Percentiles rank a stretch among this genome's conserved stretches.
Evolutionary conservation across 1,140 invertebrate genomes (phyloP).

Genomic region (Mamestra configurata): DNA sequence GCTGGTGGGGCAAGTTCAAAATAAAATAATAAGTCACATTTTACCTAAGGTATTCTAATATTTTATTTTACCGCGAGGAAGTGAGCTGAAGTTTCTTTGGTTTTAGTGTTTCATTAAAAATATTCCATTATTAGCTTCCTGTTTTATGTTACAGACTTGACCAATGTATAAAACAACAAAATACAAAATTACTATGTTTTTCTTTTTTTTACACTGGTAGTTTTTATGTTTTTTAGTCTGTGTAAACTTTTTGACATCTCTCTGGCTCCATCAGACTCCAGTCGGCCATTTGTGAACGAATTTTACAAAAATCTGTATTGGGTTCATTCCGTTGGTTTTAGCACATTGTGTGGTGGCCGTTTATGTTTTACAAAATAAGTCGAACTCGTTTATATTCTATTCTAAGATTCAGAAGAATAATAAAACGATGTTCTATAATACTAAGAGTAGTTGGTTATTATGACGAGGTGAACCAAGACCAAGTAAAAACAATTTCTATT

Average conservation of each 20-base stretch:
- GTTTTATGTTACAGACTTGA: neutral
- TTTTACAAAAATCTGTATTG: slow-evolving; percentile 58
- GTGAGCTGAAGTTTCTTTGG: neutral
- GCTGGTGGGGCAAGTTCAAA: neutral
- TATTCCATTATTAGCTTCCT: neutral
- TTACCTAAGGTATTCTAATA: neutral
- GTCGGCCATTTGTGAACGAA: slow-evolving; percentile 78
- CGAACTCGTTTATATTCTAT: slow-evolving; percentile 54
- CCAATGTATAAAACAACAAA: no score
- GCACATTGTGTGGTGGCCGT: slow-evolving; percentile 39
- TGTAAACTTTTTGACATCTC: slow-evolving; percentile 4
- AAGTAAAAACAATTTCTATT: slow-evolving; percentile 75
- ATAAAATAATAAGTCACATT: neutral
- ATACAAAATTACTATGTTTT: neutral
- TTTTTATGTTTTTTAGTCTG: neutral
- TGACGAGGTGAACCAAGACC: slow-evolving; percentile 73
- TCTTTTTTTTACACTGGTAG: neutral
- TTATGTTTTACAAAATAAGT: slow-evolving; percentile 24
- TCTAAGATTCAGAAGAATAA: slow-evolving; percentile 30
- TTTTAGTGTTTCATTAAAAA: neutral
- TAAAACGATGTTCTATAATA: slow-evolving; percentile 44
- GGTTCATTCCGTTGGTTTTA: slow-evolving; percentile 59
- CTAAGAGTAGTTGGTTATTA: slow-evolving; percentile 26
- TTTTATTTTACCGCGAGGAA: neutral
- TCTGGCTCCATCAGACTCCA: neutral